Percentiles rank a stretch among this genome's conserved stretches.
These are phyloP conservation scores for Thereva unica DNA, from an alignment of 2,888 invertebrate genomes.

Conservation along the genomic window DNA sequence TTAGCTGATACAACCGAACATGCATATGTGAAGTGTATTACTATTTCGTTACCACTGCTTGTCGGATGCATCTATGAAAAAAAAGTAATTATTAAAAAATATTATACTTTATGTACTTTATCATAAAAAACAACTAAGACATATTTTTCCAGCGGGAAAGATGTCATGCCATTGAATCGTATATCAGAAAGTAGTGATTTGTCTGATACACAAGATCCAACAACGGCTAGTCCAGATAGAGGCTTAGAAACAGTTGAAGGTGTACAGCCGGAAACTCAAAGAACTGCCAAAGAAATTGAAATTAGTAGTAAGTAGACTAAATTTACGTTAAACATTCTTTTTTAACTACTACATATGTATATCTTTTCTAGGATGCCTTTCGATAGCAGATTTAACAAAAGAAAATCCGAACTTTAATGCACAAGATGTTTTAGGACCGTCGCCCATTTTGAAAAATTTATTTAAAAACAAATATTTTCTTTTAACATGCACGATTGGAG, in stretches of 20 bases:
- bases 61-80: constrained; percentile 27
- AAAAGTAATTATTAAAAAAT: constrained; percentile 43
- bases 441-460: constrained; percentile 57
- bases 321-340: constrained; percentile 3
- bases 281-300: constrained; percentile 61
- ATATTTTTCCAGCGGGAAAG: constrained; percentile 25
- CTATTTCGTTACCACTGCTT: constrained; percentile 41
- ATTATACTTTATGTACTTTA: not conserved
- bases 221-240: constrained; percentile 48
- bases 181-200: constrained; percentile 44
- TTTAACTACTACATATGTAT: not conserved
- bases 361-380: constrained; percentile 43
- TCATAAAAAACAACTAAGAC: constrained; percentile 31
- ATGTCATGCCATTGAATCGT: constrained; percentile 21
- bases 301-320: constrained; percentile 52
- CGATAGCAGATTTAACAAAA: constrained; percentile 43
- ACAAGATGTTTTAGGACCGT: constrained; percentile 61
- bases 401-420: constrained; percentile 40
- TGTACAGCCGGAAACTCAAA: constrained; percentile 62
- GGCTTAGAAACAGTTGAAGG: constrained; percentile 59
- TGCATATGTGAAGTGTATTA: constrained; percentile 38
- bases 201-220: constrained; percentile 49
- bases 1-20: constrained; percentile 24
- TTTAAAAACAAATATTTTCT: constrained; percentile 65
- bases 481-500: constrained; percentile 62